These are phyloP conservation scores for Archips crataeganus DNA, from an alignment of 2,888 invertebrate species.

Conservation along the genomic window DNA sequence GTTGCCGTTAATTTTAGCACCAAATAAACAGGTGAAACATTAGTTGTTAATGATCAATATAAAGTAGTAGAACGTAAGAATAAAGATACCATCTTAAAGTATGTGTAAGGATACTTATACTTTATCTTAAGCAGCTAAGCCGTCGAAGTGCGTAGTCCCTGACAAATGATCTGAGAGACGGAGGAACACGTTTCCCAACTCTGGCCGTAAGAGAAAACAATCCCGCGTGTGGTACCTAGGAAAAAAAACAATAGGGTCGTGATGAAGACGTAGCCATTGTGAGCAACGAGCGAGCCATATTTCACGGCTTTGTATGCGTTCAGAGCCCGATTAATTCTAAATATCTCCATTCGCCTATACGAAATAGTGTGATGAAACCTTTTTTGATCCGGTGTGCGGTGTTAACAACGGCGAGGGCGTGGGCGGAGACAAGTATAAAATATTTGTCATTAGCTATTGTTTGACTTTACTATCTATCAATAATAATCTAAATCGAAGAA, in stretches of 20 bases:
- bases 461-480: constrained; percentile 47
- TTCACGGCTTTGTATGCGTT: constrained; percentile 83
- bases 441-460: constrained; percentile 49
- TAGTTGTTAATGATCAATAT: constrained; percentile 10
- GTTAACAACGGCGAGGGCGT: constrained; percentile 68
- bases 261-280: constrained; percentile 86
- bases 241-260: constrained; percentile 83
- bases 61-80: constrained; percentile 7
- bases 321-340: constrained; percentile 84
- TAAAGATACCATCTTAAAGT: constrained; percentile 28
- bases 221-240: constrained; percentile 76
- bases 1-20: constrained; percentile 7
- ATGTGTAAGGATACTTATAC: constrained; percentile 46
- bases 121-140: constrained; percentile 57
- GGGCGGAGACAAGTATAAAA: constrained; percentile 61
- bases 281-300: constrained; percentile 82
- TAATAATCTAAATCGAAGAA: constrained; percentile 36
- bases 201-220: constrained; percentile 79
- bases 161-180: constrained; percentile 73
- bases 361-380: constrained; percentile 82
- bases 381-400: constrained; percentile 67
- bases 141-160: constrained; percentile 52
- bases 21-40: constrained; percentile 23
- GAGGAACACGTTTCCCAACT: constrained; percentile 78
- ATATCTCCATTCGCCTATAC: constrained; percentile 83